Evolutionary conservation across 2,797 vertebrate species (phyloP), one percentile per base, ranked within the genome.

Genomic region (Pangasius djambal): DNA sequence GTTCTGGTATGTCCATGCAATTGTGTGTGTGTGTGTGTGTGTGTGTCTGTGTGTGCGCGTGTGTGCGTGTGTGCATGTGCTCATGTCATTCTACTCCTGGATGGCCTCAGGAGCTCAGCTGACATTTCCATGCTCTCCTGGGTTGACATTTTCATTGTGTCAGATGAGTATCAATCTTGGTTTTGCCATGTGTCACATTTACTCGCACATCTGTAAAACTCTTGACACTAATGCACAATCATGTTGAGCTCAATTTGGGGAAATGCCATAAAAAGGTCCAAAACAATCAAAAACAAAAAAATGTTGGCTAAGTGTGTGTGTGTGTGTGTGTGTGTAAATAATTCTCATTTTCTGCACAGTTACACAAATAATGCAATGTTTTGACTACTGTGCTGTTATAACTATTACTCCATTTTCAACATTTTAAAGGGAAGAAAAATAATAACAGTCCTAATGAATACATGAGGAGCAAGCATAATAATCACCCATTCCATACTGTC

Each of bases 151-250:
- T 96, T 92, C 94, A 94, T 92, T 92, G 95, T 96, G 95, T 96
- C 95, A 96, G 93, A 97, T 97, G 94, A 95, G 96, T 96, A 96
- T 97, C 95, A 95, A 96, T 97, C 95, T 95, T 95, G 93, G 95
- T 95, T 96, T 94, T 94, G 91, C 93, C 94, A 91, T 89, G 92
- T 93, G 95, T 96, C 96, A 96, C 94, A 95, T 96, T 90, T 93
- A 94, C 94, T 96, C 95, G 94, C 90, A 93, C 93, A 90, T 93
- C 92, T 94, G 93, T 91, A 95, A 96, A 86, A 92, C 92, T 89
- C 83, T 72, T 88, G 90, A 89, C 89, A 92, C 91, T 88, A 92
- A 91, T 52, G 84, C 86, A 83, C 88, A 90, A 86, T 88, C 63
- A 90, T 67, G 65, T 79, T 91, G 75, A 86, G 59, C 83, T 77